Percentiles rank a stretch among this genome's conserved stretches.
These are phyloP conservation scores for Neodiprion pinetum DNA, from an alignment of 1,140 invertebrate species.

Conservation along the genomic window DNA sequence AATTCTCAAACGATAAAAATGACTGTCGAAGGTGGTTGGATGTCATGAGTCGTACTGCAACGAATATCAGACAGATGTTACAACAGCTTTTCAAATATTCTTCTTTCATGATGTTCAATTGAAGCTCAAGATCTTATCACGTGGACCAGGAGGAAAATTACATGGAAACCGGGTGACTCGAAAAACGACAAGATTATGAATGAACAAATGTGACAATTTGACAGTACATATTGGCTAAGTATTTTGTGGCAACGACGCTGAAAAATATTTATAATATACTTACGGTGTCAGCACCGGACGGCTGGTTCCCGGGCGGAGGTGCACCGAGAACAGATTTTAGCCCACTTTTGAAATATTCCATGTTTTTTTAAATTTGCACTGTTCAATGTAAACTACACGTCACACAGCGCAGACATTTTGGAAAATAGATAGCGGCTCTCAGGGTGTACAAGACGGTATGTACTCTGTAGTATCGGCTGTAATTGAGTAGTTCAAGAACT, in stretches of 20 bases:
- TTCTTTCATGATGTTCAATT: too few relatives aligned
- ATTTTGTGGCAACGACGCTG: not conserved
- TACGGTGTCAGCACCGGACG: constrained; percentile 87
- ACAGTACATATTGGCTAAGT: constrained; percentile 20
- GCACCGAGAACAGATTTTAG: constrained; percentile 89
- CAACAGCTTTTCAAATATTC: too few relatives aligned
- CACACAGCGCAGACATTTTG: constrained; percentile 48
- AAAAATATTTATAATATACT: constrained; percentile 36
- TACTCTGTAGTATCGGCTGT: too few relatives aligned
- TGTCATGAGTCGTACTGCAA: too few relatives aligned
- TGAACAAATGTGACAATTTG: constrained; percentile 11
- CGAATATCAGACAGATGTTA: too few relatives aligned
- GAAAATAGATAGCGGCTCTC: not conserved
- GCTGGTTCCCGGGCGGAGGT: constrained; percentile 74
- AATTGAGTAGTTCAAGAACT: too few relatives aligned
- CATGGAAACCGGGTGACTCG: constrained; percentile 2
- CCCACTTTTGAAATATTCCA: constrained; percentile 89
- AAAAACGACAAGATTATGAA: not conserved
- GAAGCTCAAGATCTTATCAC: too few relatives aligned
- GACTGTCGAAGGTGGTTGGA: too few relatives aligned
- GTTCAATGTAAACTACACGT: constrained; percentile 43
- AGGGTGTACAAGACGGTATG: too few relatives aligned
- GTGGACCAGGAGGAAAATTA: not conserved
- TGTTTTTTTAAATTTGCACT: constrained; percentile 45
- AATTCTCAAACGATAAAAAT: too few relatives aligned